Evolutionary conservation across 2,888 invertebrate genomes (phyloP).

Genomic region (Drosophila infuscata): DNA sequence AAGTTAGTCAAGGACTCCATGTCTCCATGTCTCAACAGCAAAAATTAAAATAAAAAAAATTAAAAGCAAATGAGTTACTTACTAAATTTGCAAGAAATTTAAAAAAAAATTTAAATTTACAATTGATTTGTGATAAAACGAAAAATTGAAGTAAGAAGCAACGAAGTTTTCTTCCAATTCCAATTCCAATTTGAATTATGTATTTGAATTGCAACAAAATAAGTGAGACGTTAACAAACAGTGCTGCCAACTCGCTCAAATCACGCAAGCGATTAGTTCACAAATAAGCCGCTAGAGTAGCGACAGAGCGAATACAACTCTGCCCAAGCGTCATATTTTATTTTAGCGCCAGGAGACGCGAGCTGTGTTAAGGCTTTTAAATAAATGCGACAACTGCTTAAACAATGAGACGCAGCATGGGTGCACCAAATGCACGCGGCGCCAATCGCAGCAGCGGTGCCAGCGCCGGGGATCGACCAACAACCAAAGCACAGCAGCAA

Average conservation of each 20-base stretch:
- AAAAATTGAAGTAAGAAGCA: background rate
- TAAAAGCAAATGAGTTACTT: background rate
- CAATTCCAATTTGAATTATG: slow-evolving; percentile 31
- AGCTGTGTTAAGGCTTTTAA: slow-evolving; percentile 54
- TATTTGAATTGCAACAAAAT: slow-evolving; percentile 24
- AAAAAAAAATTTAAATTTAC: background rate
- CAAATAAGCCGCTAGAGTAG: slow-evolving; percentile 19
- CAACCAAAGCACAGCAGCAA: slow-evolving; percentile 45
- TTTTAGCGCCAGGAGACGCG: slow-evolving; percentile 65
- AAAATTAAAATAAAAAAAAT: background rate
- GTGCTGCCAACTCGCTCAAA: slow-evolving; percentile 42
- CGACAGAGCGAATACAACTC: slow-evolving; percentile 32
- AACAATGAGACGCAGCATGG: slow-evolving; percentile 47
- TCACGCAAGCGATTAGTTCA: background rate
- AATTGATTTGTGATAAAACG: background rate
- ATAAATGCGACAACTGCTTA: slow-evolving; percentile 16
- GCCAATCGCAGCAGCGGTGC: slow-evolving; percentile 40
- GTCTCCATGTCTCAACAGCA: background rate
- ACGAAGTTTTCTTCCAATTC: background rate
- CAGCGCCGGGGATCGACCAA: slow-evolving; percentile 37
- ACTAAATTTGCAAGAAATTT: background rate
- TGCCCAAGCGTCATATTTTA: slow-evolving; percentile 61
- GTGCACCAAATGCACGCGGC: slow-evolving; percentile 35
- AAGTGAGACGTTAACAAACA: background rate
- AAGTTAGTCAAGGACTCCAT: background rate